A percentile compares a stretch with the other conserved stretches of the same genome.
Evolutionary conservation across 2,113 vertebrate species (phyloP).

Genomic region (Ramphastos sulfuratus): DNA sequence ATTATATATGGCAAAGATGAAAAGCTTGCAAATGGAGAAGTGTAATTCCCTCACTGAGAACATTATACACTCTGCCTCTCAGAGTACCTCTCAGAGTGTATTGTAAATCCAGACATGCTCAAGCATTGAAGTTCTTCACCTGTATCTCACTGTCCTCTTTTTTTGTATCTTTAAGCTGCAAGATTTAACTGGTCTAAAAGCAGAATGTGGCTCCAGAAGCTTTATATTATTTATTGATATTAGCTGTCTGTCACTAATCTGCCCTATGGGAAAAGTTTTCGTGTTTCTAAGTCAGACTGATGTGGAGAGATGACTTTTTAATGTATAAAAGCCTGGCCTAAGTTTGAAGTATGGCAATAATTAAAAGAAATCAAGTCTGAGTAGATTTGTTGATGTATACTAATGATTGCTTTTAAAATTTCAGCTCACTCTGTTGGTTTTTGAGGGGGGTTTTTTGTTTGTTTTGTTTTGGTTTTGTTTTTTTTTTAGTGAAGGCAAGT

Average conservation of each 20-base stretch:
- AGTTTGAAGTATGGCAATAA: neutral
- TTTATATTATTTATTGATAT: neutral
- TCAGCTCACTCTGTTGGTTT: neutral
- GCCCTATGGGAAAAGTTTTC: neutral
- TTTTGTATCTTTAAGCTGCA: neutral
- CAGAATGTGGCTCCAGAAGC: neutral
- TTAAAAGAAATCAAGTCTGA: neutral
- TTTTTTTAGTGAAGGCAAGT: neutral
- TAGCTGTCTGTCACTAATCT: neutral
- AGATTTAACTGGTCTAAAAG: neutral
- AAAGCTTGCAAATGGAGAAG: constrained; percentile 20
- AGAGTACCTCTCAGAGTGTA: neutral
- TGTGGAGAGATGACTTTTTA: neutral
- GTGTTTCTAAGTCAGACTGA: neutral
- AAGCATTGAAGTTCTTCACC: constrained; percentile 3
- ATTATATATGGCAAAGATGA: neutral
- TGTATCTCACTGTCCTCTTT: neutral
- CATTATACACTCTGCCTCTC: neutral
- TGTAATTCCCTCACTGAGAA: neutral
- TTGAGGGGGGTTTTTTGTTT: no score
- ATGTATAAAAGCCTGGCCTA: neutral
- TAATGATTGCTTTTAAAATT: neutral
- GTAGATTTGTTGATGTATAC: neutral
- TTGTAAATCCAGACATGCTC: neutral
- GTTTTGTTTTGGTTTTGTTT: no score